Evolutionary conservation across 37 sponge, comb jelly and placozoan species (phyloP), one percentile per base, ranked within the genome.

Genomic region (Sycon ciliatum): DNA sequence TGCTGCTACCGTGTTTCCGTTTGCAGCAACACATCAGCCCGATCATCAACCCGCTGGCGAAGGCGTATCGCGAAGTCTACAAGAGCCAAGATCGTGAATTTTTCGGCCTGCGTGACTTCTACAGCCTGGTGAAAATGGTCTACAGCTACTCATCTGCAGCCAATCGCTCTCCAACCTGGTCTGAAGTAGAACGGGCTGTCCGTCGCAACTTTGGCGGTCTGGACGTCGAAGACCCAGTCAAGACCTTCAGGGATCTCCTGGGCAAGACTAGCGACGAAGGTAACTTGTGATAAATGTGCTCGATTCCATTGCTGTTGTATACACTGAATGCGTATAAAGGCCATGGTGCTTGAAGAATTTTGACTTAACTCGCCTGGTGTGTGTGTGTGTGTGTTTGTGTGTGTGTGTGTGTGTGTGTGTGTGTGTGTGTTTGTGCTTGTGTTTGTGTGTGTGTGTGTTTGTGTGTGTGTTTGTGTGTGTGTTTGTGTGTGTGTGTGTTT

Each of bases 41-140:
- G 9, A 13, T 34, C 22, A 58, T 82, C 64, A n/a, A 22, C 6
- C 26, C 34, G 2, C 72, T 82, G 38, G 77, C 83, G 52, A 36
- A 78, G 28, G 83, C 83, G 1, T 82, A 82, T 37, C n/a, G 29
- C 3, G 66, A 74, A 37, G 57, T 82, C 18, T 70, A 22, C 30
- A 78, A 32, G 9, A 52, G 28, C 1, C 2, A 79, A 22, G 39
- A 86, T 38, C 32, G 68, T 37, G 84, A 90, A 34, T 90, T 86
- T 57, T 93, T 91, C 84, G 98, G 98, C 2, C 78, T 96, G 18
- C 56, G 98, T 62, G 98, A 96, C 49, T 96, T 91, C 65, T 96
- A 86, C 67, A 88, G 98, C 74, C 77, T 93, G 37, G 79, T 93
- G 16, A 93, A 93, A 73, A 88, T 93, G 94, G 78, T 93, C 13